Evolutionary conservation across 2,888 invertebrate genomes (phyloP).

Genomic region (Hypena proboscidalis): DNA sequence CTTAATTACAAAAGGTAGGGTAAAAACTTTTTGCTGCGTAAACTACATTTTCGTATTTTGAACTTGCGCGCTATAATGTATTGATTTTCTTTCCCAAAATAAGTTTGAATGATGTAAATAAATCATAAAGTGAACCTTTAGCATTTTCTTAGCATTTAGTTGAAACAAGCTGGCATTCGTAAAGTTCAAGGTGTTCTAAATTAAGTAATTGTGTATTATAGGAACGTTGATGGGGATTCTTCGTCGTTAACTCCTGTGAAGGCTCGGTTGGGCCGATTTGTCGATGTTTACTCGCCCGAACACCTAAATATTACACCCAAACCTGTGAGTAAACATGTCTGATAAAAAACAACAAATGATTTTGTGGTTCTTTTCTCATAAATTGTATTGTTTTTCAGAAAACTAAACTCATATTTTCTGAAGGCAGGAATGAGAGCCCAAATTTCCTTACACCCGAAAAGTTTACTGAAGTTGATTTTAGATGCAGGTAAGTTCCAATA

Average conservation of each 20-base stretch:
- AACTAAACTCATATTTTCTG: conserved; percentile 49
- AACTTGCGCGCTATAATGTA: conserved; percentile 81
- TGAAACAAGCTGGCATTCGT: conserved; percentile 19
- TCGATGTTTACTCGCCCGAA: conserved; percentile 79
- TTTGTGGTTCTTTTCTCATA: not conserved
- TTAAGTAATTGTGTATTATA: conserved; percentile 47
- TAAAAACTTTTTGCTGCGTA: conserved; percentile 27
- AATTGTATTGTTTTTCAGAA: conserved; percentile 51
- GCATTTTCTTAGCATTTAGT: conserved; percentile 55
- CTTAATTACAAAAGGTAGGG: conserved; percentile 59
- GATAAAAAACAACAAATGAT: not conserved
- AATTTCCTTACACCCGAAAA: conserved; percentile 66
- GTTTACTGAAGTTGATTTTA: conserved; percentile 55
- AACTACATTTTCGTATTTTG: conserved; percentile 51
- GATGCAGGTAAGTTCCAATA: conserved; percentile 76
- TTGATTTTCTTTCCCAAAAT: conserved; percentile 83
- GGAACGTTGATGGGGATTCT: conserved; percentile 53
- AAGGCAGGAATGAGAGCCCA: conserved; percentile 61
- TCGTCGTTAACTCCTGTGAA: conserved; percentile 66
- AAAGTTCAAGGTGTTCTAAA: conserved; percentile 27
- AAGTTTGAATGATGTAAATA: conserved; percentile 82
- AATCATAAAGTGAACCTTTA: conserved; percentile 72
- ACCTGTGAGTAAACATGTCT: conserved; percentile 62
- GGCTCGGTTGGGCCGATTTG: conserved; percentile 72
- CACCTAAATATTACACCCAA: conserved; percentile 78